Base-by-base conservation (phyloP, 2,888 invertebrate genomes). In the Crocallis elinguaria region DNA sequence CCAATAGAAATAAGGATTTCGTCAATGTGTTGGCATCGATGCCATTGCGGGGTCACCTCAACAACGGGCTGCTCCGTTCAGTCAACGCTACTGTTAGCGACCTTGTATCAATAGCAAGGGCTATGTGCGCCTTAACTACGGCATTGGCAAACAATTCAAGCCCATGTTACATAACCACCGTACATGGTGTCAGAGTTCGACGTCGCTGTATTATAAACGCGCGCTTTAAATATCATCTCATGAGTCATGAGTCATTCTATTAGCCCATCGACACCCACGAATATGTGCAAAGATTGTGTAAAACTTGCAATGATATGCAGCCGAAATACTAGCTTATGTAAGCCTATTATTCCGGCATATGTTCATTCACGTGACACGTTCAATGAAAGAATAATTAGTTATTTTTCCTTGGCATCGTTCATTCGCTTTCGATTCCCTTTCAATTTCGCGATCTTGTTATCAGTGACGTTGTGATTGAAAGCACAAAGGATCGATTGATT, bases 1-100 rank as follows among this genome's bases (percentile, higher is more conserved):
- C 80, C 82, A 87, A 87, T 89, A 88, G 85, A 90, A 89, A 90
- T 88, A 90, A 88, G 90, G 90, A 90, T 90, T 90, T 86, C 89
- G 90, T 90, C 90, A 90, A 89, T 88, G 79, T 77, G 78, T 88
- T 90, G 88, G 90, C 89, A 87, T 80, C 86, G 77, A 64, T 70
- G 56, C 79, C 79, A 78, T 81, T 69, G 77, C 75, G 78, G 82
- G 84, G 84, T 87, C 87, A 86, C 84, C 85, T 84, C 82, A 70
- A 68, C 61, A 60, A 64, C 71, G 75, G 75, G 73, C 63, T 76
- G 75, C 65, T 75, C 77, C 68, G 71, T 64, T 60, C 41, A 14
- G 49, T 60, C 66, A 64, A 68, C 68, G 66, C 55, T 64, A 66
- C 54, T 55, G 54, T 56, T 54, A 50, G 50, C 67, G 72, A 65